Percentiles rank a stretch among this genome's conserved stretches.
phyloP scores from a whole-genome alignment of 2,113 vertebrate genomes.

The Boleophthalmus pectinirostris region DNA sequence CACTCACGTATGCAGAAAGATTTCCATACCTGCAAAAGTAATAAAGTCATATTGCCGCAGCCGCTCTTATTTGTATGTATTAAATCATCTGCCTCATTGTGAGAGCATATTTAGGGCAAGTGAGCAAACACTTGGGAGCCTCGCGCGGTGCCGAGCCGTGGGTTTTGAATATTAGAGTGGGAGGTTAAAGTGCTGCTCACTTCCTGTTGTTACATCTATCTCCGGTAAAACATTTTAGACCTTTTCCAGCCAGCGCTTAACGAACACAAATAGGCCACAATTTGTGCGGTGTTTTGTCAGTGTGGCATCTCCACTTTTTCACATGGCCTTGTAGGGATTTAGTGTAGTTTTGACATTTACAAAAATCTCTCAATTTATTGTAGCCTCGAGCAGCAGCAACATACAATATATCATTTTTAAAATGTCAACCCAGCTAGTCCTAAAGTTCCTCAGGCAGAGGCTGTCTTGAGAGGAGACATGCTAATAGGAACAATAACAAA shows the following conservation, averaged over 20 bases:
- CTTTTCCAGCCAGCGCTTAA: slow-evolving; percentile 5
- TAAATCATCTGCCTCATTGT: slow-evolving; percentile 1
- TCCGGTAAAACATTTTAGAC: neutral
- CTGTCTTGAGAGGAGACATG: neutral
- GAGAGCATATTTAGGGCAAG: neutral
- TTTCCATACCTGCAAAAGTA: slow-evolving; percentile 24
- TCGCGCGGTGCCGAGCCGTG: slow-evolving; percentile 2
- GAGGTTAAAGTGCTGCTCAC: slow-evolving; percentile 23
- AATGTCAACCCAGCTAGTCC: neutral
- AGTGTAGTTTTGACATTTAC: slow-evolving; percentile 4
- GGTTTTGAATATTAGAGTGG: slow-evolving; percentile 9
- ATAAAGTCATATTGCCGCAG: slow-evolving; percentile 18
- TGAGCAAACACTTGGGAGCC: neutral
- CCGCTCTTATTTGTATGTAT: slow-evolving; percentile 8
- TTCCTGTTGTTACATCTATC: slow-evolving; percentile 9
- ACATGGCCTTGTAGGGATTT: neutral
- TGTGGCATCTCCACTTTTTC: slow-evolving; percentile 11
- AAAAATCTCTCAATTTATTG: slow-evolving; percentile 3
- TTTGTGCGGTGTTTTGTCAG: slow-evolving; percentile 3
- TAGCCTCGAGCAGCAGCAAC: neutral
- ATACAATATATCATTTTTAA: neutral
- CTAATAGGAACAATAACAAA: neutral
- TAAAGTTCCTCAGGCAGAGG: neutral
- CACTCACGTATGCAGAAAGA: slow-evolving; percentile 24
- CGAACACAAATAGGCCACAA: neutral